phyloP scores from a whole-genome alignment of 2,888 invertebrate genomes.

The Phortica okadai region DNA sequence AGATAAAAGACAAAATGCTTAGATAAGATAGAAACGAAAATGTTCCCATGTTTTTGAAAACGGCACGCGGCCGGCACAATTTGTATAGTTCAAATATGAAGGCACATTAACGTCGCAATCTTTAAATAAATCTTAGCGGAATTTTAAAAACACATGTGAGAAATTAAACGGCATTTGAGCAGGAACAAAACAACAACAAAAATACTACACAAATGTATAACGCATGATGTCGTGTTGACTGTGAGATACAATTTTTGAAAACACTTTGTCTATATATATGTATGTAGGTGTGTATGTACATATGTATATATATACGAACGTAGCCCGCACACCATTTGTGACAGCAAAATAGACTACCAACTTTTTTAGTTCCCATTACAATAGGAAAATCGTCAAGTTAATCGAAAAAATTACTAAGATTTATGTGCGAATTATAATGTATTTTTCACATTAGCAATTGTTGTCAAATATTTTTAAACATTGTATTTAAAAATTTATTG shows the following conservation, averaged over 20 bases:
- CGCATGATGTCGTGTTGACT: neutral
- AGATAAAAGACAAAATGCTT: slow-evolving; percentile 1
- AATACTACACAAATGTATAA: neutral
- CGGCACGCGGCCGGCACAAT: too few relatives aligned
- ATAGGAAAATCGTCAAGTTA: too few relatives aligned
- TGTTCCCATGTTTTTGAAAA: too few relatives aligned
- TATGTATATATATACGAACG: neutral
- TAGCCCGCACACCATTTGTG: neutral
- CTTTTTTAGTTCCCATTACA: neutral
- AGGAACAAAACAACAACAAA: slow-evolving; percentile 10
- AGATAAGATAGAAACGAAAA: slow-evolving; percentile 1
- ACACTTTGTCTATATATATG: neutral
- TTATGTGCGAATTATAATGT: neutral
- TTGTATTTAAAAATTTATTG: neutral
- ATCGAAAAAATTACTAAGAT: neutral
- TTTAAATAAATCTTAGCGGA: slow-evolving; percentile 77
- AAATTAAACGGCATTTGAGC: slow-evolving; percentile 12
- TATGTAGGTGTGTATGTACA: neutral
- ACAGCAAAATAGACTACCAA: slow-evolving; percentile 16
- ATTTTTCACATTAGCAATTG: neutral
- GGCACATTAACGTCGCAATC: neutral
- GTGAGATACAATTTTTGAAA: slow-evolving; percentile 10
- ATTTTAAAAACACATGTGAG: slow-evolving; percentile 42
- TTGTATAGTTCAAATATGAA: neutral
- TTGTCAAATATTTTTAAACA: too few relatives aligned